Conservation (phyloP, 2,888 invertebrate genomes). For the Drosophila sordidapex region DNA sequence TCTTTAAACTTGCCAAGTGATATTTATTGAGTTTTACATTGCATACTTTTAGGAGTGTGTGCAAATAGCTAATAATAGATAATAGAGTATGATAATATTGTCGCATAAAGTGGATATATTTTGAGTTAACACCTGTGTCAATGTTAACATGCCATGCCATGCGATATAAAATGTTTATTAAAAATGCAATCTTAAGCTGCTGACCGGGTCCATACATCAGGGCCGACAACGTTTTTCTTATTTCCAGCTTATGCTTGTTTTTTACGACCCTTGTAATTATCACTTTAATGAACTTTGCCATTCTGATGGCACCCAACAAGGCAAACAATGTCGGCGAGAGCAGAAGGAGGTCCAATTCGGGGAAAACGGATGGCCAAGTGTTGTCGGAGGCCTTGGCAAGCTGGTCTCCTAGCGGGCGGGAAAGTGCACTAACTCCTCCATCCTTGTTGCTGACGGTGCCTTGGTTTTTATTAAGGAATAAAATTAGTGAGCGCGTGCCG, state of each 20-base stretch:
- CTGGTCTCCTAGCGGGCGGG: background rate
- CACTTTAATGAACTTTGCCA: conserved; percentile 79
- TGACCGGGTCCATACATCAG: conserved; percentile 4
- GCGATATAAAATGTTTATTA: conserved; percentile 19
- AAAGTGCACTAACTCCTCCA: conserved; percentile 42
- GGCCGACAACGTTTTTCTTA: conserved; percentile 3
- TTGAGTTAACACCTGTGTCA: background rate
- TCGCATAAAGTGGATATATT: background rate
- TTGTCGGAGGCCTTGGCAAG: conserved; percentile 22
- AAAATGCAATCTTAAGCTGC: conserved; percentile 22
- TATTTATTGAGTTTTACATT: background rate
- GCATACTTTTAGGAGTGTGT: background rate
- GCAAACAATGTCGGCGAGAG: conserved; percentile 46
- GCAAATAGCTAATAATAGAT: background rate
- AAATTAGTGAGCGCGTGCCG: conserved; percentile 76
- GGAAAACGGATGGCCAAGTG: background rate
- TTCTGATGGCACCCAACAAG: conserved; percentile 63
- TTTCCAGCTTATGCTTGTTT: conserved; percentile 35
- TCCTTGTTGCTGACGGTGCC: conserved; percentile 45
- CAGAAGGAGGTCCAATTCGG: conserved; percentile 15
- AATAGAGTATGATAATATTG: background rate
- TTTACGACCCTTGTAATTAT: conserved; percentile 77
- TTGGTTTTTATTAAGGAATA: conserved; percentile 76
- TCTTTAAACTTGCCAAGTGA: background rate
- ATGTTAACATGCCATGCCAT: background rate